Evolutionary conservation across 2,113 vertebrate species (phyloP).

Genomic region (Ceuthmochares aereus): DNA sequence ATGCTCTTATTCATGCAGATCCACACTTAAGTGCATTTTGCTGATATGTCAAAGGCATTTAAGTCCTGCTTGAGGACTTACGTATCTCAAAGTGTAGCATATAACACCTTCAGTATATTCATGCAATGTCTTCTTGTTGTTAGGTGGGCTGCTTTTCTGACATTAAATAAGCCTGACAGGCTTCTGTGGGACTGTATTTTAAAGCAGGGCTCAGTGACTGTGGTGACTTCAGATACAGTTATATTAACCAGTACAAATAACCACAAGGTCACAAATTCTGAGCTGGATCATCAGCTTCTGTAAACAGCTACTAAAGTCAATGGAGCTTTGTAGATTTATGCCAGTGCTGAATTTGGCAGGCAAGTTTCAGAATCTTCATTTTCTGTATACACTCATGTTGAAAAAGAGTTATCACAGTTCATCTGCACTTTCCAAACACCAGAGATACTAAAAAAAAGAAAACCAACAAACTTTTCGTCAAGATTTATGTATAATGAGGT

Average conservation of each 20-base stretch:
- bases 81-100: not conserved
- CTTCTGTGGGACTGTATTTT: not conserved
- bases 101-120: not conserved
- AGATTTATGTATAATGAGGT: not conserved
- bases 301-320: rapidly evolving
- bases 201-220: not conserved
- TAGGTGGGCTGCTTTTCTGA: not conserved
- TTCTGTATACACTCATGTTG: not conserved
- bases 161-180: not conserved
- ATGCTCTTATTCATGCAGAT: too few relatives aligned
- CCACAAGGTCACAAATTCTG: not conserved
- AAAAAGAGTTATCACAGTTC: not conserved
- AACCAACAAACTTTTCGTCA: not conserved
- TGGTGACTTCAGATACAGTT: too few relatives aligned
- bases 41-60: not conserved
- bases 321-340: not conserved
- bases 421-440: not conserved
- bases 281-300: not conserved
- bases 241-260: not conserved
- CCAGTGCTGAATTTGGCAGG: too few relatives aligned
- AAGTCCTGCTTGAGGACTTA: not conserved
- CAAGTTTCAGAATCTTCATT: not conserved
- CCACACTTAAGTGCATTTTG: too few relatives aligned
- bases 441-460: not conserved
- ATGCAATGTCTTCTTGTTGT: not conserved